Percentiles rank a stretch among this genome's conserved stretches.
phyloP scores from a whole-genome alignment of 1,140 invertebrate species.

The Plutomurus gul region DNA sequence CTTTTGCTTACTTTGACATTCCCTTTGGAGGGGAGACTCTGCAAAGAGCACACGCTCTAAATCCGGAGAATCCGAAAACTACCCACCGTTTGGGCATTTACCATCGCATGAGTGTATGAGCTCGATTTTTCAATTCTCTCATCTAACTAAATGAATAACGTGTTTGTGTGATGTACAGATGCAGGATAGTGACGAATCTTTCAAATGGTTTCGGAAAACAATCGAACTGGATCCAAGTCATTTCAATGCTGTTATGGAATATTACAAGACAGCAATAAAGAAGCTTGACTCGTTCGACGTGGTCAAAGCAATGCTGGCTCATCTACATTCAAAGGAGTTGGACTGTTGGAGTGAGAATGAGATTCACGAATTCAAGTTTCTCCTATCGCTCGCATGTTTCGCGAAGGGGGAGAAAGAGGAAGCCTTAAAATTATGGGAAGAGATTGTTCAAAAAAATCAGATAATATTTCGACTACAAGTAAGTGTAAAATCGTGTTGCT shows the following conservation, averaged over 20 bases:
- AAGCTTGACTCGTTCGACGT: not conserved
- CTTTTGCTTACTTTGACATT: constrained; percentile 40
- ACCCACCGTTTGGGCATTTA: constrained; percentile 46
- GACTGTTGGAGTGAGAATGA: constrained; percentile 34
- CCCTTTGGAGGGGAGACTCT: constrained; percentile 11
- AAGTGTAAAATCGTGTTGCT: no score
- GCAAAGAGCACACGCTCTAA: constrained; percentile 29
- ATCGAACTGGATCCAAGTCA: constrained; percentile 24
- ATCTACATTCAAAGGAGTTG: not conserved
- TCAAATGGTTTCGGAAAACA: constrained; percentile 39
- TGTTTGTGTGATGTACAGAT: no score
- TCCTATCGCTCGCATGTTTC: constrained; percentile 37
- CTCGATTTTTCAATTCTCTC: not conserved
- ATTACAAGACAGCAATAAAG: constrained; percentile 30
- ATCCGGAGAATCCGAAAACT: constrained; percentile 42
- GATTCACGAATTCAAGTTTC: constrained; percentile 37
- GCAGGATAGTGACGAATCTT: constrained; percentile 27
- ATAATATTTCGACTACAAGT: constrained; percentile 29
- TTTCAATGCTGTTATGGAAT: constrained; percentile 46
- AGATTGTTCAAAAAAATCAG: constrained; percentile 21
- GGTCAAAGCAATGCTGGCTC: not conserved
- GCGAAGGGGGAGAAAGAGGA: constrained; percentile 20
- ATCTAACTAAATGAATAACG: not conserved
- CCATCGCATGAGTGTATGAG: constrained; percentile 43
- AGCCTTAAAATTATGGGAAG: constrained; percentile 33